Conservation (phyloP, 1,140 invertebrate species). For the Rhopalosiphum padi region DNA sequence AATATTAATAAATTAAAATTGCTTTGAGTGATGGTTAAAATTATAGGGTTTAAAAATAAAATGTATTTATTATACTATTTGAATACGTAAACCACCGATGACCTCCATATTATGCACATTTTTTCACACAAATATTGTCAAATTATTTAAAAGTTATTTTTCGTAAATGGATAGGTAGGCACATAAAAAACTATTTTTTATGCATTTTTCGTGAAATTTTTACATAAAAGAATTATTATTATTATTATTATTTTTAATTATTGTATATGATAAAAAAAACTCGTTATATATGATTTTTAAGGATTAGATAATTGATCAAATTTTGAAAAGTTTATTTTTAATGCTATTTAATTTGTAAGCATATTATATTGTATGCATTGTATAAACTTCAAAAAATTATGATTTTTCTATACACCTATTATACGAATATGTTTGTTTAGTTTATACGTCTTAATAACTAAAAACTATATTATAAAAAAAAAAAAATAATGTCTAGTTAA, state of each 20-base stretch:
- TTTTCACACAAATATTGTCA: not conserved
- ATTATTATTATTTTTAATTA: not conserved
- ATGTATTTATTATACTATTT: slow-evolving; percentile 4
- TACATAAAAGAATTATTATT: too few species aligned
- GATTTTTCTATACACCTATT: not conserved
- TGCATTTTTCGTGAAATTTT: not conserved
- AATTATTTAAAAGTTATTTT: not conserved
- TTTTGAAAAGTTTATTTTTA: not conserved
- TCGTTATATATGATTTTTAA: not conserved
- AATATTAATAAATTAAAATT: not conserved
- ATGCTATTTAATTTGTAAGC: not conserved
- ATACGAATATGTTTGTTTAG: not conserved
- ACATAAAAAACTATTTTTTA: not conserved
- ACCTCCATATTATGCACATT: not conserved
- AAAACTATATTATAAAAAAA: not conserved
- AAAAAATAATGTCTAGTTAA: not conserved
- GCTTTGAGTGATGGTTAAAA: not conserved
- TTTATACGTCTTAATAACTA: not conserved
- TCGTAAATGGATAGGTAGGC: not conserved
- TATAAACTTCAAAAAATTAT: not conserved
- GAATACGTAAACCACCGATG: not conserved
- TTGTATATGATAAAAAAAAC: not conserved
- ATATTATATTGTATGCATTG: not conserved
- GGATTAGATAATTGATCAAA: not conserved
- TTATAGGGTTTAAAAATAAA: slow-evolving; percentile 3